Percentiles rank a stretch among this genome's conserved stretches.
phyloP scores from a whole-genome alignment of 2,888 invertebrate genomes.

The Brachypterus glaber region DNA sequence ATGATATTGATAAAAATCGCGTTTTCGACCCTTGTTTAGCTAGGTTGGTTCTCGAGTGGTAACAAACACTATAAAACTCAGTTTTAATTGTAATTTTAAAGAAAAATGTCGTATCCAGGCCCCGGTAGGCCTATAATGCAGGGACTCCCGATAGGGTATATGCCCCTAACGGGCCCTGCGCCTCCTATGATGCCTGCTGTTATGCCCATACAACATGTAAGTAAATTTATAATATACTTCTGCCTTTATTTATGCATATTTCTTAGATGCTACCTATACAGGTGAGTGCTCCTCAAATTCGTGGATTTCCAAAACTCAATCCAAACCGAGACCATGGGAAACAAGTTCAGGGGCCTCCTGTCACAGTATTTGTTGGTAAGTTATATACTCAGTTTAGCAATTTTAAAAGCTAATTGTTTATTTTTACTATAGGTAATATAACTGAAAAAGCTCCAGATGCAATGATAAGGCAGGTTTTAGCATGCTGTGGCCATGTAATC shows the following conservation, averaged over 20 bases:
- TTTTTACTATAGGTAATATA: slow-evolving; percentile 73
- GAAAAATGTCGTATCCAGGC: slow-evolving; percentile 81
- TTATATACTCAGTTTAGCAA: too few relatives aligned
- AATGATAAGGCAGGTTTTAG: slow-evolving; percentile 85
- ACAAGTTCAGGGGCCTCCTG: slow-evolving; percentile 66
- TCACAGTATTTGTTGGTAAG: slow-evolving; percentile 92
- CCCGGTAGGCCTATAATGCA: slow-evolving; percentile 59
- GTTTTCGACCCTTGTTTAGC: too few relatives aligned
- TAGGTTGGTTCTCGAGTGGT: neutral
- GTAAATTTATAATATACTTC: slow-evolving; percentile 35
- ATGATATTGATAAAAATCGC: too few relatives aligned
- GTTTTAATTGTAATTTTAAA: too few relatives aligned
- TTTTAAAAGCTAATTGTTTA: slow-evolving; percentile 11
- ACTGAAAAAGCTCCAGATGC: slow-evolving; percentile 90
- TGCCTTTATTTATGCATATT: slow-evolving; percentile 2
- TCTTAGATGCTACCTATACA: slow-evolving; percentile 47
- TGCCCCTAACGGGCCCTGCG: slow-evolving; percentile 55
- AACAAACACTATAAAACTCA: too few relatives aligned
- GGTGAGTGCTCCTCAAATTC: slow-evolving; percentile 39
- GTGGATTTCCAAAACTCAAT: slow-evolving; percentile 38
- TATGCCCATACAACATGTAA: slow-evolving; percentile 67
- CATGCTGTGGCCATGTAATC: slow-evolving; percentile 87
- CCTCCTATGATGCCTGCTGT: slow-evolving; percentile 61
- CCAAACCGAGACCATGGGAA: slow-evolving; percentile 37
- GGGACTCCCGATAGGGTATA: slow-evolving; percentile 55